These are phyloP conservation scores for Neoarius graeffei DNA, from an alignment of 2,113 vertebrate species.

Conservation along the genomic window DNA sequence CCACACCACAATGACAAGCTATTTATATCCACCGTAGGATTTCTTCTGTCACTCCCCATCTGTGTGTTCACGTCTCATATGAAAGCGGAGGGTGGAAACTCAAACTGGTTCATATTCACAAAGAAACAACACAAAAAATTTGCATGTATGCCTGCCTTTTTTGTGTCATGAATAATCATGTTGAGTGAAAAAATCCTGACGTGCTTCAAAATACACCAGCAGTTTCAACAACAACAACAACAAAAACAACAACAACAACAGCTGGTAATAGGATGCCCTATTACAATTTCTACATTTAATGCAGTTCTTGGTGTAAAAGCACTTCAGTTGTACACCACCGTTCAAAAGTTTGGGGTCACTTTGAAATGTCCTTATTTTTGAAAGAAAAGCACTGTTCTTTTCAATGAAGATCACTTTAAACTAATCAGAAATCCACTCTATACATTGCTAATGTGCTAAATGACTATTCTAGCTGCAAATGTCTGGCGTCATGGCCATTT, in stretches of 20 bases:
- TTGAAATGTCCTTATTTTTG: too few relatives aligned
- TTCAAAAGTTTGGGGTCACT: too few relatives aligned
- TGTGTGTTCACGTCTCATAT: constrained; percentile 20
- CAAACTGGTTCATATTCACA: constrained; percentile 31
- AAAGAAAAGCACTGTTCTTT: too few relatives aligned
- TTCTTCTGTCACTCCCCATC: constrained; percentile 44
- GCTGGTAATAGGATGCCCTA: background rate
- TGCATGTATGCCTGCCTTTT: background rate
- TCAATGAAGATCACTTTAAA: too few relatives aligned
- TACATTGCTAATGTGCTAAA: too few relatives aligned
- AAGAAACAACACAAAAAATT: background rate
- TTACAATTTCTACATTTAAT: background rate
- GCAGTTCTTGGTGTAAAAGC: background rate
- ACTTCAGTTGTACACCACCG: background rate
- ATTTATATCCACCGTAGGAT: constrained; percentile 49
- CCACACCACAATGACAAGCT: constrained; percentile 50
- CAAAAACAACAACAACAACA: background rate
- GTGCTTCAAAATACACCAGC: background rate
- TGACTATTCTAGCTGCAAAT: too few relatives aligned
- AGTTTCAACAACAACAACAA: background rate
- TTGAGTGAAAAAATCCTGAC: background rate
- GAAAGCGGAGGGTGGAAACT: constrained; percentile 30
- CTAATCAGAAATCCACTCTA: too few relatives aligned
- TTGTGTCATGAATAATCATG: background rate
- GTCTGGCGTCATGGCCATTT: too few relatives aligned